These are phyloP conservation scores for Entelurus aequoreus DNA, from an alignment of 2,113 vertebrate genomes.

Conservation along the genomic window DNA sequence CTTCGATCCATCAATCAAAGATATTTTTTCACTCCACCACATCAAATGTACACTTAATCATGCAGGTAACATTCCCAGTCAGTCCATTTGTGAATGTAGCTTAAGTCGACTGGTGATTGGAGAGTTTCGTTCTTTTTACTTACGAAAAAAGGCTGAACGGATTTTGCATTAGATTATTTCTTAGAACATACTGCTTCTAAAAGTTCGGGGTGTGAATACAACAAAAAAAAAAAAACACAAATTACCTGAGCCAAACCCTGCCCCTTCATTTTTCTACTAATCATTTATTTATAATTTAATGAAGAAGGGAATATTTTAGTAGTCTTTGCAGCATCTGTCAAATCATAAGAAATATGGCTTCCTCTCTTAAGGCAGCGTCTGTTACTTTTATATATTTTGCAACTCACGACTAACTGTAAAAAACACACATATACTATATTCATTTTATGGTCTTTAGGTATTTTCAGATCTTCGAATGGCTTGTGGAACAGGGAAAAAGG, in stretches of 20 bases:
- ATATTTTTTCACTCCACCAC: not conserved
- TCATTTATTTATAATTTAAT: not conserved
- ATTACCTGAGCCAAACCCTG: constrained; percentile 12
- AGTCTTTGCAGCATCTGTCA: too few relatives aligned
- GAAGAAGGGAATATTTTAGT: too few relatives aligned
- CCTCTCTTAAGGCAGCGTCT: too few relatives aligned
- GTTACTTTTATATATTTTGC: too few relatives aligned
- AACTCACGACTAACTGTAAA: too few relatives aligned
- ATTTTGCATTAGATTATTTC: not conserved
- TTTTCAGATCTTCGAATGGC: too few relatives aligned
- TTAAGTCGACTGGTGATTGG: not conserved
- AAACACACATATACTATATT: too few relatives aligned
- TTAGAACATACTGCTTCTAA: not conserved
- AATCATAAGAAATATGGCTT: too few relatives aligned
- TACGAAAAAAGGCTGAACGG: not conserved
- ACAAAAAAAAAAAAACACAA: not conserved
- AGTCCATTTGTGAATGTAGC: not conserved
- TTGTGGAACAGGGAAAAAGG: too few relatives aligned
- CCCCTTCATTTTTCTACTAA: not conserved
- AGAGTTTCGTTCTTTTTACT: not conserved
- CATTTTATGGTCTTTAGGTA: too few relatives aligned
- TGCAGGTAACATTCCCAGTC: not conserved
- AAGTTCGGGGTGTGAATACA: not conserved
- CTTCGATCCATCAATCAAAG: not conserved
- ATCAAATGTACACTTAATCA: not conserved